Evolutionary conservation across 2,113 vertebrate species (phyloP), one percentile per base, ranked within the genome.

Genomic region (Brachyhypopomus gauderio): DNA sequence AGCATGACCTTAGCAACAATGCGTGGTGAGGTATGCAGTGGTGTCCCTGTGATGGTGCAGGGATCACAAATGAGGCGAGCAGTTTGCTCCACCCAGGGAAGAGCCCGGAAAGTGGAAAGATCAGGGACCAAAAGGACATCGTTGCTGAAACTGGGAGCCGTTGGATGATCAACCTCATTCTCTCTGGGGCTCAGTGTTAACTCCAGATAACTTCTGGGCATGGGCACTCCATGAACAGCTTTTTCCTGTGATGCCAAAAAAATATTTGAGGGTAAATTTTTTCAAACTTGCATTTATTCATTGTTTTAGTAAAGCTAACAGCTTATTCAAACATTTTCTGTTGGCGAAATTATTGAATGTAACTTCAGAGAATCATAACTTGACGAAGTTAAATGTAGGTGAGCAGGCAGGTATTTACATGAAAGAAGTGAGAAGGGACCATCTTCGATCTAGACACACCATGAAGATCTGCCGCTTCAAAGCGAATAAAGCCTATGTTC

Each of bases 371-470:
- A n/a, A 38, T 45, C 36, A 27, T 5, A 38, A 38, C 14, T 19
- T 22, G n/a, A 77, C 30, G 0, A 71, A 41, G 0, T 63, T 7
- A 76, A 45, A 20, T 48, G 3, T 22, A 22, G 12, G 14, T 17
- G 41, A 34, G 52, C 5, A 67, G 4, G 14, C 23, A 81, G 45
- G 38, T 77, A 72, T 84, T 91, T 91, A 97, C 96, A 7, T 96
- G 95, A 87, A 99, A 98, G 92, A 96, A 96, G 9, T 95, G 93
- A 87, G 95, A 95, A 25, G 96, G 96, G 48, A 97, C 91, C 2
- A 91, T 98, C 92, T 97, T 98, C 82, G 95, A 98, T 86, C 96
- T 94, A 79, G 96, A 96, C 62, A 98, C 95, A 2, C 97, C 97
- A 5, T 98, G 96, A 77, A 98, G 93, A 83, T 98, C 97, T 55